Evolutionary conservation across 2,113 vertebrate species (phyloP).

Genomic region (Hydropotes inermis): DNA sequence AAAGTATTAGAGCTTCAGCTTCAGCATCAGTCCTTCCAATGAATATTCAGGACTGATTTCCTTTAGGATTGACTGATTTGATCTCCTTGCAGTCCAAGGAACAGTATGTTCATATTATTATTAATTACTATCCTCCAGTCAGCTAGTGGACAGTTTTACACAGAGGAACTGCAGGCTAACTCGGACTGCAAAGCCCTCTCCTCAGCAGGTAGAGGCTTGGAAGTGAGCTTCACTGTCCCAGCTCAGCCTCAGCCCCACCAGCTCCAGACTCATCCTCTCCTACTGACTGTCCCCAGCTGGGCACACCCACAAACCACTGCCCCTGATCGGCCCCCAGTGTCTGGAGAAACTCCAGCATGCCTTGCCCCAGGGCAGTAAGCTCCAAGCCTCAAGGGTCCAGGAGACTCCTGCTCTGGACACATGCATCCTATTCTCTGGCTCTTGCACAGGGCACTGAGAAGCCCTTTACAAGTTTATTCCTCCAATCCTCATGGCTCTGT

Average conservation of each 20-base stretch:
- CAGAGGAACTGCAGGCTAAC: neutral
- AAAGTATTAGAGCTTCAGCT: neutral
- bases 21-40: neutral
- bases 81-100: neutral
- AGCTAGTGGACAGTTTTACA: neutral
- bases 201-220: neutral
- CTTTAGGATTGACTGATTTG: neutral
- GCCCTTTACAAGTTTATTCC: neutral
- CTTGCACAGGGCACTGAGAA: neutral
- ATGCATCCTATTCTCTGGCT: neutral
- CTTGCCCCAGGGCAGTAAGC: neutral
- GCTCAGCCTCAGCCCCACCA: neutral
- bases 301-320: neutral
- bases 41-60: neutral
- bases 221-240: neutral
- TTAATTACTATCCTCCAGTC: neutral
- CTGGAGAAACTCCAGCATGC: neutral
- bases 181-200: neutral
- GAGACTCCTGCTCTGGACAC: neutral
- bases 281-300: neutral
- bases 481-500: neutral
- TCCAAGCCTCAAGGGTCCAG: neutral
- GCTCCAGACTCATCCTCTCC: neutral
- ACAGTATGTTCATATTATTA: neutral
- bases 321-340: neutral